phyloP scores from a whole-genome alignment of 2,888 invertebrate species.

The Thera britannica region DNA sequence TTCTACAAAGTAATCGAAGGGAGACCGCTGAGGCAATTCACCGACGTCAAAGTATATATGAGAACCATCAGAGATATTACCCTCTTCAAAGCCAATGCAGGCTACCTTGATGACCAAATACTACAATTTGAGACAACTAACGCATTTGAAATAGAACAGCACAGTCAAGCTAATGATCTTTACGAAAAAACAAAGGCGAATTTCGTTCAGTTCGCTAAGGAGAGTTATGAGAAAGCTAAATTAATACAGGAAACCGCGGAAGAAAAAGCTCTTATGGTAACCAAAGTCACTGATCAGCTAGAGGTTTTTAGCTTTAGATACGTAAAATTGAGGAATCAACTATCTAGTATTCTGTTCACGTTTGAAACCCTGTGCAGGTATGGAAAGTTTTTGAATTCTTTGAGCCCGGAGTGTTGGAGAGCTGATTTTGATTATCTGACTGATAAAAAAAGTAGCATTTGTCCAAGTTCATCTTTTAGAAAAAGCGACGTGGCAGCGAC shows the following conservation, averaged over 20 bases:
- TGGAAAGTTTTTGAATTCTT: slow-evolving; percentile 46
- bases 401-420: slow-evolving; percentile 47
- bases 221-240: slow-evolving; percentile 46
- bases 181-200: slow-evolving; percentile 36
- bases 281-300: slow-evolving; percentile 39
- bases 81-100: slow-evolving; percentile 46
- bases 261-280: slow-evolving; percentile 35
- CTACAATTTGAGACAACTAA: slow-evolving; percentile 43
- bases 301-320: slow-evolving; percentile 44
- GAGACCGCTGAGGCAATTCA: slow-evolving; percentile 48
- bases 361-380: slow-evolving; percentile 48
- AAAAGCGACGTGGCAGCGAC: slow-evolving; percentile 10
- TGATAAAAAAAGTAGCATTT: slow-evolving; percentile 5
- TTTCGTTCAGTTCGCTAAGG: slow-evolving; percentile 46
- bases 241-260: slow-evolving; percentile 40
- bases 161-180: slow-evolving; percentile 34
- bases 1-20: slow-evolving; percentile 56
- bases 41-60: slow-evolving; percentile 51
- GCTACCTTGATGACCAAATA: slow-evolving; percentile 50
- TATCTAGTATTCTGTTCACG: slow-evolving; percentile 39
- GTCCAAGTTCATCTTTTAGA: not conserved
- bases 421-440: slow-evolving; percentile 29
- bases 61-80: slow-evolving; percentile 49
- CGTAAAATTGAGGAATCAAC: slow-evolving; percentile 47
- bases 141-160: slow-evolving; percentile 41